phyloP scores from a whole-genome alignment of 2,113 vertebrate genomes.

The Ranitomeya variabilis region DNA sequence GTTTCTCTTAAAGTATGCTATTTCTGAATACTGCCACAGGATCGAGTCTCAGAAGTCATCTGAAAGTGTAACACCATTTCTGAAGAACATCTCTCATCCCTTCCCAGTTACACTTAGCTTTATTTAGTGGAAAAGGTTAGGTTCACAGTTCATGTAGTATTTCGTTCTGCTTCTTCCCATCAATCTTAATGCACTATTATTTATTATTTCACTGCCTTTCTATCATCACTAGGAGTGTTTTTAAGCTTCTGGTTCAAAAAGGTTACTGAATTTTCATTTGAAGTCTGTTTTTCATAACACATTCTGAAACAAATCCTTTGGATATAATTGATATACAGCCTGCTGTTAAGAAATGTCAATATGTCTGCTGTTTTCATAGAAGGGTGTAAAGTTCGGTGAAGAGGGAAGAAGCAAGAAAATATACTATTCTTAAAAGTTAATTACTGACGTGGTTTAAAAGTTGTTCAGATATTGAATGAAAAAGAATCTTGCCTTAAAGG shows the following conservation, averaged over 20 bases:
- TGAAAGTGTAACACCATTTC: background rate
- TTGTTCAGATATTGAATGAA: too few relatives aligned
- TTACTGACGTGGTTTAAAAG: background rate
- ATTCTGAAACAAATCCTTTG: slow-evolving; percentile 31
- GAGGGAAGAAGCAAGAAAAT: slow-evolving; percentile 9
- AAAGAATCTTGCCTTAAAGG: too few relatives aligned
- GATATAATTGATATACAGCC: slow-evolving; percentile 22
- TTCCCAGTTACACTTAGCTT: background rate
- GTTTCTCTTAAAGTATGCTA: slow-evolving; percentile 4
- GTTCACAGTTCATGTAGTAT: background rate
- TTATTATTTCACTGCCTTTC: slow-evolving; percentile 19
- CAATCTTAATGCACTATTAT: slow-evolving; percentile 3
- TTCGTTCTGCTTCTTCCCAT: slow-evolving; percentile 6
- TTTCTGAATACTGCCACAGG: background rate
- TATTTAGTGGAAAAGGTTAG: slow-evolving; percentile 16
- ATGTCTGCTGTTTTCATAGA: slow-evolving; percentile 28
- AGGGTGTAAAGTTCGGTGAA: slow-evolving; percentile 2
- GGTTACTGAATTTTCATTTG: slow-evolving; percentile 28
- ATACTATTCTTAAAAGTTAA: slow-evolving; percentile 30
- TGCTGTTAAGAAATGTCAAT: slow-evolving; percentile 20
- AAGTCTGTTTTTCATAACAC: slow-evolving; percentile 25
- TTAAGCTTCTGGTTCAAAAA: slow-evolving; percentile 25
- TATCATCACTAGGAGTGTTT: slow-evolving; percentile 5
- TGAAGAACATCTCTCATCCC: slow-evolving; percentile 18
- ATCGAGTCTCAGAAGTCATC: background rate